phyloP scores from a whole-genome alignment of 2,113 vertebrate species.

The Centropus unirufus region DNA sequence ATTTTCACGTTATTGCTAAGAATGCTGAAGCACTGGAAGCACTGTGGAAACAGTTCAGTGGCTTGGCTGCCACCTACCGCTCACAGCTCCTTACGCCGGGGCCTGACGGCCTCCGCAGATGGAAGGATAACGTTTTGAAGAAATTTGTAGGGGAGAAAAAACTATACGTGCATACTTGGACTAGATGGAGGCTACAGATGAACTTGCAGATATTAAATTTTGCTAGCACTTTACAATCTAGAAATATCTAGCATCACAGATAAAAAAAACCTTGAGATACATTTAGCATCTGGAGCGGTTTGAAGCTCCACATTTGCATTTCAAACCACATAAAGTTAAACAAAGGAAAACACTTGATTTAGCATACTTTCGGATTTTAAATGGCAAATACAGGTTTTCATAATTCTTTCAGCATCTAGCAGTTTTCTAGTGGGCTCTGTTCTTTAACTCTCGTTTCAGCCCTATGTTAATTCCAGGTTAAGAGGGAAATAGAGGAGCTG shows the following conservation, averaged over 20 bases:
- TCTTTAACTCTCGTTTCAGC: background rate
- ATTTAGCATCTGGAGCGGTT: background rate
- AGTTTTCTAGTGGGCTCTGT: background rate
- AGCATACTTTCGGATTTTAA: background rate
- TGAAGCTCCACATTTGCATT: background rate
- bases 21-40: constrained; percentile 2
- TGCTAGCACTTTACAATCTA: background rate
- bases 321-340: background rate
- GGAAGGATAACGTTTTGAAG: background rate
- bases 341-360: background rate
- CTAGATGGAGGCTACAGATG: background rate
- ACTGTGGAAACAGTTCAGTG: constrained; percentile 68
- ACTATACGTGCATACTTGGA: background rate
- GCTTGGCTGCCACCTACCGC: constrained; percentile 82
- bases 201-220: background rate
- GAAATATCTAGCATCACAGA: background rate
- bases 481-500: background rate
- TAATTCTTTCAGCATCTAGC: background rate
- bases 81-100: background rate
- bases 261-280: background rate
- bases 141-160: background rate
- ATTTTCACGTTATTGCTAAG: background rate
- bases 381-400: background rate
- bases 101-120: background rate
- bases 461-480: background rate